Base-by-base conservation (phyloP, 2,888 invertebrate genomes). In the Spatulosminthurus flaviceps region DNA sequence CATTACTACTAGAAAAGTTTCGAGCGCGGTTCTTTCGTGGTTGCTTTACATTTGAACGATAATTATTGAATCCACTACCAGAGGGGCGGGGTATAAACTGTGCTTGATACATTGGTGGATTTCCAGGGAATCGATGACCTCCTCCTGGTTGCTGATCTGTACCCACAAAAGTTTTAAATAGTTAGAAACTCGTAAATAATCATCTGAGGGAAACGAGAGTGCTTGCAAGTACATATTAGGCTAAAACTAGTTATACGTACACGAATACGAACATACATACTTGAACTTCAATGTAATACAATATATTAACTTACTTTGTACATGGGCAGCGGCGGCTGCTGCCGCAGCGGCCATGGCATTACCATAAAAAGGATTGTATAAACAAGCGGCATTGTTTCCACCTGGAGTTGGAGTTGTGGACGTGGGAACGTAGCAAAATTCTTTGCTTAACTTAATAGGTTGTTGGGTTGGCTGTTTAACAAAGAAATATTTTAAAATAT, bases 301-400 rank as follows among this genome's bases (percentile, higher is more conserved):
- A 42, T 0, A 61, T 41, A 22, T n/a, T 42, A 64, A 22, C 73
- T 73, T 66, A 78, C 73, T 78, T 78, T 78, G 72, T 72, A 78
- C 78, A 73, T 78, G 78, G 64, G 78, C 78, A 41, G 75, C 75
- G 22, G 75, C 64, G 19, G 66, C 41, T 19, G 66, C 77, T 21
- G 75, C n/a, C n/a, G n/a, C 75, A 28, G 77, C 77, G 21, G 76
- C 41, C n/a, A 77, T 24, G 5, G 69, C 77, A 61, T 77, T 77
- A n/a, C 60, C 70, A 61, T 78, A 78, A 34, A 72, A 78, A 26
- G 72, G 73, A 72, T 78, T 78, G 66, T 78, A 73, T 72, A 78
- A 78, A 73, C 64, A 78, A 21, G 72, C 26, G 24, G 78, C 24
- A 24, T 29, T 26, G 61, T 61, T 73, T 41, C 70, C 70, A 21